Evolutionary conservation across 2,797 vertebrate species (phyloP), one percentile per base, ranked within the genome.

Genomic region (Parotocinclus haroldoi): DNA sequence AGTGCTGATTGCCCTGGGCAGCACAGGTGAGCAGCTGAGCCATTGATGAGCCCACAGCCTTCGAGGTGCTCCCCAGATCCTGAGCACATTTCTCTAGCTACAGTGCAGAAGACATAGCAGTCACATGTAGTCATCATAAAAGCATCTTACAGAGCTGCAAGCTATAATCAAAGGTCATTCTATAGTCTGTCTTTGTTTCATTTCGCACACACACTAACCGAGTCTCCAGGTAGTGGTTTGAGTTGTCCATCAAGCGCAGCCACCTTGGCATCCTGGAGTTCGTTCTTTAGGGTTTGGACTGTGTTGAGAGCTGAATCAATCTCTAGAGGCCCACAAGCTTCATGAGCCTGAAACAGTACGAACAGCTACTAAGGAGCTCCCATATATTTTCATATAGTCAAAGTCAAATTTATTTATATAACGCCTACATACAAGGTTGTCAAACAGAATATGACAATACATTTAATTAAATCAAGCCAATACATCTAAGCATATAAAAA

Each of bases 21-120:
- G 97, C 96, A 68, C 96, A 99, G 36, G 97, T 99, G 68, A 99
- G 83, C 65, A 99, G 69, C 82, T 99, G 97, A 0, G 97, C 97
- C 96, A 99, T 99, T 16, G 95, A 98, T 2, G 97, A 99, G 17
- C 97, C 97, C 0, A 99, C 97, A 0, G 96, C 93, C 84, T 99
- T 99, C 0, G 97, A 99, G 0, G 96, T 98, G 63, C 96, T 97
- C 63, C 97, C 97, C 72, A 99, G 87, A 82, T 99, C 97, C 85
- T 99, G 97, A 48, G 97, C 94, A 63, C 96, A 99, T 78, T 97
- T 99, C 87, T 98, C 96, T 66, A 99, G 88, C 97, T 99, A 81
- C 9, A 77, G 3, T 57, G 59, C 38, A 66, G 12, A 0, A 71
- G 42, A 60, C 49, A 54, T 38, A 37, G 12, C 4, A 36, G 58